These are phyloP conservation scores for Cybosia mesomella DNA, from an alignment of 2,888 invertebrate species.

Conservation along the genomic window DNA sequence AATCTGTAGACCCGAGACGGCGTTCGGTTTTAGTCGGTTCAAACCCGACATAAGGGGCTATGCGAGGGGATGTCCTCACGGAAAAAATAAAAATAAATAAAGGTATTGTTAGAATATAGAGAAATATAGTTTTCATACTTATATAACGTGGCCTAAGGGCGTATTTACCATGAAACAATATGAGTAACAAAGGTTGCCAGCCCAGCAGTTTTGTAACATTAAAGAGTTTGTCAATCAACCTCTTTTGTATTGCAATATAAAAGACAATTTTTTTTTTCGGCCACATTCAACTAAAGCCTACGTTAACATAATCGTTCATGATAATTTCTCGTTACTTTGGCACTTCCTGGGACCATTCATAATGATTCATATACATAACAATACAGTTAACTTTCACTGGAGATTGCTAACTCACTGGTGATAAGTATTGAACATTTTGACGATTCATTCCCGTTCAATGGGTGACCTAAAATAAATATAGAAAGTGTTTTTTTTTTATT, in stretches of 20 bases:
- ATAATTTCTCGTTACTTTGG: slow-evolving; percentile 21
- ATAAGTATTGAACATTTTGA: slow-evolving; percentile 28
- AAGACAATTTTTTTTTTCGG: background rate
- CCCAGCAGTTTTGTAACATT: background rate
- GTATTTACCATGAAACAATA: too few relatives aligned
- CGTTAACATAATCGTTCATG: slow-evolving; percentile 7
- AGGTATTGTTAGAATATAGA: too few relatives aligned
- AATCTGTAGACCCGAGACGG: too few relatives aligned
- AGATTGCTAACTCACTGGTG: slow-evolving; percentile 32
- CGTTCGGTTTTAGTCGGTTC: too few relatives aligned
- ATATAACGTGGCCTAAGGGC: too few relatives aligned
- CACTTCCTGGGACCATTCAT: slow-evolving; percentile 14
- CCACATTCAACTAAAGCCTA: background rate
- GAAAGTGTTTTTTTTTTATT: slow-evolving; percentile 38
- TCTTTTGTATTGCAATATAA: background rate
- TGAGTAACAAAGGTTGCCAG: background rate
- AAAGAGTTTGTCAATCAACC: background rate
- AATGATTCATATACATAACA: slow-evolving; percentile 35
- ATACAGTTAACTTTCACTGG: slow-evolving; percentile 40
- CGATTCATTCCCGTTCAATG: slow-evolving; percentile 45
- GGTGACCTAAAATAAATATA: slow-evolving; percentile 36
- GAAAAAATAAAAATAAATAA: too few relatives aligned
- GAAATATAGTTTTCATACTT: too few relatives aligned
- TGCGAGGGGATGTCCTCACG: too few relatives aligned
- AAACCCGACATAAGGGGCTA: too few relatives aligned